Evolutionary conservation across 1,140 invertebrate species (phyloP).

Genomic region (Heliconius congener): DNA sequence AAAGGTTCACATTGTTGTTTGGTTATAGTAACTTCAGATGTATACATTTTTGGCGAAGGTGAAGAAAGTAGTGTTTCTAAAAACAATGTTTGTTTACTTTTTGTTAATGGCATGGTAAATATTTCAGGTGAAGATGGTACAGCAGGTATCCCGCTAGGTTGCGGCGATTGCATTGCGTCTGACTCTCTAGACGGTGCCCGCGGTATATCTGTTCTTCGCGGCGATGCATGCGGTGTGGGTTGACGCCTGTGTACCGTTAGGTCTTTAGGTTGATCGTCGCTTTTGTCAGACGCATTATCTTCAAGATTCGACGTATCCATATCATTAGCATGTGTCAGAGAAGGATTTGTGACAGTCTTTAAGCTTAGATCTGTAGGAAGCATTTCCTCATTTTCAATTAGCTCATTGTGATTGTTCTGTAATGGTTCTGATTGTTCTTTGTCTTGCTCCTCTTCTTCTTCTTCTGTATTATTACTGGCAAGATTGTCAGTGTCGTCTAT

Average conservation of each 20-base stretch:
- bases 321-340: conserved; percentile 47
- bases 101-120: conserved; percentile 75
- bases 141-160: conserved; percentile 85
- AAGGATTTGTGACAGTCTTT: conserved; percentile 49
- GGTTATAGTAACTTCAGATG: conserved; percentile 81
- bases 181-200: conserved; percentile 83
- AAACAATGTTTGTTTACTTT: conserved; percentile 81
- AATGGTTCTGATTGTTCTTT: conserved; percentile 24
- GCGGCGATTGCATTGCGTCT: conserved; percentile 84
- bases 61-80: conserved; percentile 82
- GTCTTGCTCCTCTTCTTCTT: conserved; percentile 28
- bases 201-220: conserved; percentile 69
- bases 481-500: conserved; percentile 19
- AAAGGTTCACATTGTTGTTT: conserved; percentile 85
- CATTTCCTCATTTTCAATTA: conserved; percentile 57
- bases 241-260: conserved; percentile 80
- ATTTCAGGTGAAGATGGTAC: conserved; percentile 83
- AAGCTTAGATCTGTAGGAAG: conserved; percentile 79
- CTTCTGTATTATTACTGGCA: conserved; percentile 18
- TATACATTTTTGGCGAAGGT: conserved; percentile 81
- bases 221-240: conserved; percentile 74
- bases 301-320: conserved; percentile 63
- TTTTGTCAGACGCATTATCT: conserved; percentile 69
- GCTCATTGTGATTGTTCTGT: conserved; percentile 38
- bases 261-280: conserved; percentile 83